phyloP scores from a whole-genome alignment of 2,797 vertebrate species.

The Pipistrellus pipistrellus region DNA sequence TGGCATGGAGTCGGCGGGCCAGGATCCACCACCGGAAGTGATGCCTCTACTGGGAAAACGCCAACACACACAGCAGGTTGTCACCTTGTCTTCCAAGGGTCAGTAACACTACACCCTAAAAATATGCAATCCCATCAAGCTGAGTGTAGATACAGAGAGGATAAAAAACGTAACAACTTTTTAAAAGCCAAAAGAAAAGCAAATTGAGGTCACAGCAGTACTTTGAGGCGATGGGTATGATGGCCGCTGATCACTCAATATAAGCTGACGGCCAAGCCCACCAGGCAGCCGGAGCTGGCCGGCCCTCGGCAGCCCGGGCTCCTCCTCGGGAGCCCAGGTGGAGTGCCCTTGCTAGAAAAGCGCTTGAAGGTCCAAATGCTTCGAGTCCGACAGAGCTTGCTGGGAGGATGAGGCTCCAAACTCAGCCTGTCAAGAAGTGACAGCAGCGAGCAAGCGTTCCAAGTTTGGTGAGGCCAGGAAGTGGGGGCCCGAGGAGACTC shows the following conservation, averaged over 20 bases:
- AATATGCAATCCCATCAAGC: slow-evolving; percentile 3
- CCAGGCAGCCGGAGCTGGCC: background rate
- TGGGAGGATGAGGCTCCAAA: background rate
- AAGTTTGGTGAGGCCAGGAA: background rate
- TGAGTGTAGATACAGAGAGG: background rate
- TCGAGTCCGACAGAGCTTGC: background rate
- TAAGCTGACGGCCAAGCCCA: background rate
- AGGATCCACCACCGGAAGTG: background rate
- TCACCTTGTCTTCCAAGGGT: background rate
- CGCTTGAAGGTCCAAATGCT: background rate
- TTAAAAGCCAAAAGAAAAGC: background rate
- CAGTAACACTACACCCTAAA: slow-evolving; percentile 26
- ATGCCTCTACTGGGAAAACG: background rate
- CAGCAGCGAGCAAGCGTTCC: background rate
- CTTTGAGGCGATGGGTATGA: background rate
- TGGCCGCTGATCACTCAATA: background rate
- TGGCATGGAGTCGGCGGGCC: background rate
- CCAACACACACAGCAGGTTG: background rate
- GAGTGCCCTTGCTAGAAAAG: background rate
- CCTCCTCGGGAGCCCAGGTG: background rate
- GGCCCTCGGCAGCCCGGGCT: background rate
- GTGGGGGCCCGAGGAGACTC: background rate
- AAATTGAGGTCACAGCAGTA: slow-evolving; percentile 35
- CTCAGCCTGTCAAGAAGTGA: slow-evolving; percentile 21
- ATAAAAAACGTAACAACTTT: background rate